A percentile compares a stretch with the other conserved stretches of the same genome.
phyloP scores from a whole-genome alignment of 1,140 invertebrate genomes.

The Drosophila trapezifrons region DNA sequence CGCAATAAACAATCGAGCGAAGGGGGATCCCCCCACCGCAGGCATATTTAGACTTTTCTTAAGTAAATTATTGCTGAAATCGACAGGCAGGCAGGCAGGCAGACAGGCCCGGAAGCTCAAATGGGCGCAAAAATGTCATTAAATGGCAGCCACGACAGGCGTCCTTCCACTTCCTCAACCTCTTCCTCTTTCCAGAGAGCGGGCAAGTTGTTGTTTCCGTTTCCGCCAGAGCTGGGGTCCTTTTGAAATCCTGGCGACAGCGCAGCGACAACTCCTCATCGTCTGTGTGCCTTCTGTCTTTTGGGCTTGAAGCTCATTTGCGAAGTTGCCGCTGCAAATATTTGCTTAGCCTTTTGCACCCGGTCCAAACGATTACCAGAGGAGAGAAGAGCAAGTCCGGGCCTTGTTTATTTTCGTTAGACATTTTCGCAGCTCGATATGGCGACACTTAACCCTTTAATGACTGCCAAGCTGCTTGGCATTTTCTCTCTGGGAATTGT shows the following conservation, averaged over 20 bases:
- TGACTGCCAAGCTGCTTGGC: conserved; percentile 27
- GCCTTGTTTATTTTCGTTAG: conserved; percentile 66
- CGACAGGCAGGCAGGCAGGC: conserved; percentile 36
- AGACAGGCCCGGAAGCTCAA: conserved; percentile 64
- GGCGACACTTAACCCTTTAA: conserved; percentile 49
- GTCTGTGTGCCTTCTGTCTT: conserved; percentile 40
- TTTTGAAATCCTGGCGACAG: conserved; percentile 58
- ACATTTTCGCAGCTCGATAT: conserved; percentile 38
- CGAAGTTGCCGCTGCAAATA: conserved; percentile 75
- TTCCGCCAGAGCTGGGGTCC: conserved; percentile 68
- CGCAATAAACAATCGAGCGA: conserved; percentile 67
- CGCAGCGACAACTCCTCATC: conserved; percentile 43
- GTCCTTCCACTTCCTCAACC: conserved; percentile 12
- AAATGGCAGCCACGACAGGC: conserved; percentile 54
- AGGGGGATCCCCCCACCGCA: conserved; percentile 4
- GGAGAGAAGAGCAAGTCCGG: background rate
- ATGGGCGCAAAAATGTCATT: conserved; percentile 81
- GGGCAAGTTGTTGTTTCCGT: conserved; percentile 78
- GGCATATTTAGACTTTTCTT: conserved; percentile 74
- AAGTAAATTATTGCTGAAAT: conserved; percentile 79
- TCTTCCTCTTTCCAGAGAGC: conserved; percentile 17
- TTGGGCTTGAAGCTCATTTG: conserved; percentile 65
- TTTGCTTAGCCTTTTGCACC: conserved; percentile 76
- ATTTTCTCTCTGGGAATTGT: conserved; percentile 1
- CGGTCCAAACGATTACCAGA: conserved; percentile 51